phyloP scores from a whole-genome alignment of 2,888 invertebrate genomes.

The Troides aeacus region DNA sequence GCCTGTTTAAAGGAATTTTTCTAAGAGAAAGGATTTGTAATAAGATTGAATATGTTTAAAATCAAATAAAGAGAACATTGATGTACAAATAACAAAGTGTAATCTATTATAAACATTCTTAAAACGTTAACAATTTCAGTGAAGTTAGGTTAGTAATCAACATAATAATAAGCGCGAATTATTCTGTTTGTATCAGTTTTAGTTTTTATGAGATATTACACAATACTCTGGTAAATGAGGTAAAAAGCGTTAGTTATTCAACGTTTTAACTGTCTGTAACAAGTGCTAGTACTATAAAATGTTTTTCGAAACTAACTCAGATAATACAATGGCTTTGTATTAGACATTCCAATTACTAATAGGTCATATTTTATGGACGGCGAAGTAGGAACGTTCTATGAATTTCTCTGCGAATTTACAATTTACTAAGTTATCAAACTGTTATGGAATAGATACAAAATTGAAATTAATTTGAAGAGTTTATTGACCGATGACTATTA shows the following conservation, averaged over 20 bases:
- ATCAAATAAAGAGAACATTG: no score
- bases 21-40: no score
- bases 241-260: constrained; percentile 26
- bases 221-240: no score
- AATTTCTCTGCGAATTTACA: constrained; percentile 46
- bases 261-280: constrained; percentile 38
- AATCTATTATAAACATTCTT: no score
- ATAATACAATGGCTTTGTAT: constrained; percentile 14
- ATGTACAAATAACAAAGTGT: no score
- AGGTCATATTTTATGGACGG: constrained; percentile 16
- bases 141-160: no score
- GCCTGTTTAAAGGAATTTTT: no score
- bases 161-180: no score
- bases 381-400: constrained; percentile 38
- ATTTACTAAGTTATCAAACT: constrained; percentile 41
- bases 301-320: constrained; percentile 33
- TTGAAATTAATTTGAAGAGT: constrained; percentile 58
- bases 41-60: no score
- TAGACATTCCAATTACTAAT: constrained; percentile 19
- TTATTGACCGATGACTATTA: constrained; percentile 52
- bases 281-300: constrained; percentile 38
- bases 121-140: no score
- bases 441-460: constrained; percentile 33
- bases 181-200: no score
- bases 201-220: no score